These are phyloP conservation scores for Notolabrus celidotus DNA, from an alignment of 2,797 vertebrate genomes.

Conservation along the genomic window DNA sequence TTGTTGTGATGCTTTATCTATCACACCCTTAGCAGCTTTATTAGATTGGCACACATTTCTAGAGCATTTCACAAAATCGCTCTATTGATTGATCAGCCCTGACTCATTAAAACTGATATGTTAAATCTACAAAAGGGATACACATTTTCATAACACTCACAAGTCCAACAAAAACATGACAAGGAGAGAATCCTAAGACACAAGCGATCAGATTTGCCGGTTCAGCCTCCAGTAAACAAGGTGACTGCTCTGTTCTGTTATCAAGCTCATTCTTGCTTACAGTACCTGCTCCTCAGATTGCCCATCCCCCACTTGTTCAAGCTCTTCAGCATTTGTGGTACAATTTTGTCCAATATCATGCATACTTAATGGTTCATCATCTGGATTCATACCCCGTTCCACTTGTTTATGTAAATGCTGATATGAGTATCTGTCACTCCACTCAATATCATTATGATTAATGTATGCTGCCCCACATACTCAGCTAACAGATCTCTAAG, in stretches of 20 bases:
- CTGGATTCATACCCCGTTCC: constrained; percentile 61
- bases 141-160: constrained; percentile 18
- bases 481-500: constrained; percentile 52
- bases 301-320: constrained; percentile 32
- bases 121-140: constrained; percentile 25
- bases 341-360: constrained; percentile 58
- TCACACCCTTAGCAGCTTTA: constrained; percentile 48
- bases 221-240: constrained; percentile 31
- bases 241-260: constrained; percentile 27
- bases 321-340: constrained; percentile 22
- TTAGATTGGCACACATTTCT: constrained; percentile 48
- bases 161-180: constrained; percentile 10
- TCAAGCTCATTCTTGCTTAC: constrained; percentile 17
- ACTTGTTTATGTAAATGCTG: constrained; percentile 84
- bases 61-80: constrained; percentile 35
- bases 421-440: constrained; percentile 78
- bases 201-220: constrained; percentile 40
- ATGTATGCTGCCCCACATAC: constrained; percentile 81
- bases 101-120: constrained; percentile 35
- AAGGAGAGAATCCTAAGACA: constrained; percentile 29
- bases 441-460: constrained; percentile 77
- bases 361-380: constrained; percentile 63
- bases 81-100: constrained; percentile 38
- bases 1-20: constrained; percentile 53
- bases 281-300: constrained; percentile 13